phyloP scores from a whole-genome alignment of 2,113 vertebrate genomes.

The Struthidea cinerea region DNA sequence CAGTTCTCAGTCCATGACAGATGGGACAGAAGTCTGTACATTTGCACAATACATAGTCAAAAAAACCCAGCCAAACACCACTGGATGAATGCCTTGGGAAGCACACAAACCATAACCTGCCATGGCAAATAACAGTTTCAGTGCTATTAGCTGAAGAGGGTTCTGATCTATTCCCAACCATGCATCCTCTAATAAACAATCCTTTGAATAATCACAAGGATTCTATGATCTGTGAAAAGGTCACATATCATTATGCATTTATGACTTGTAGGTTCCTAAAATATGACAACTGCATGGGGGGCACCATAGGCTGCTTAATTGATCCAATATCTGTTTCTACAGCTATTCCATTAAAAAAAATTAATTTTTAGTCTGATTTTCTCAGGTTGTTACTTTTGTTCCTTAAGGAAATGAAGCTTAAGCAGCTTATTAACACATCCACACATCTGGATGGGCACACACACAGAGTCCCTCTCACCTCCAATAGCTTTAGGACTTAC shows the following conservation, averaged over 20 bases:
- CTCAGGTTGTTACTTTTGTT: neutral
- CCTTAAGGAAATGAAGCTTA: neutral
- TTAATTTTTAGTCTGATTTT: neutral
- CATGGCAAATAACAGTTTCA: neutral
- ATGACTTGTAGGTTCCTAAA: neutral
- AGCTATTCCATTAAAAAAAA: neutral
- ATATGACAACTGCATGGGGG: neutral
- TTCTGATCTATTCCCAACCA: neutral
- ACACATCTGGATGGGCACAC: neutral
- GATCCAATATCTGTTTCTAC: neutral
- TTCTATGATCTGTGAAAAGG: neutral
- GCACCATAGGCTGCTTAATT: neutral
- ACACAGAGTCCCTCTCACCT: neutral
- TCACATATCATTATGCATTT: neutral
- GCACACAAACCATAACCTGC: neutral
- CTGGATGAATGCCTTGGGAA: neutral
- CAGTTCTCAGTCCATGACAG: neutral
- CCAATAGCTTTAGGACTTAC: neutral
- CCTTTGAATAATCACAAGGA: neutral
- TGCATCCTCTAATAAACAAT: neutral
- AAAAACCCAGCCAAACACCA: neutral
- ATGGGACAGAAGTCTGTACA: neutral
- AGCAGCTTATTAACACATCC: neutral
- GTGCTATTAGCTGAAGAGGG: neutral
- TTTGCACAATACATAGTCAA: accelerated